Evolutionary conservation across 1,140 invertebrate species (phyloP).

Genomic region (Magallana gigas): DNA sequence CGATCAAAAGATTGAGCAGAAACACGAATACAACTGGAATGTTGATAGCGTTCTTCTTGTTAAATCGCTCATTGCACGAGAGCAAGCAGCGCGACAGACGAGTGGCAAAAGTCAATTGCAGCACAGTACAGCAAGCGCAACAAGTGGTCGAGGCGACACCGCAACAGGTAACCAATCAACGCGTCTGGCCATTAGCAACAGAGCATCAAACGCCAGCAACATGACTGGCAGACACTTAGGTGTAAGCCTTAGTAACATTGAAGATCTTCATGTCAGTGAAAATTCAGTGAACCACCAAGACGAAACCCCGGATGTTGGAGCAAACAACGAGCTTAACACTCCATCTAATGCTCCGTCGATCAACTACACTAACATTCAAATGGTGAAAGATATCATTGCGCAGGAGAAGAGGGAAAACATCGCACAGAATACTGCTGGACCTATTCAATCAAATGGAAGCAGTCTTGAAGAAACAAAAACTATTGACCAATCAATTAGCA

Average conservation of each 20-base stretch:
- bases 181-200: too few relatives aligned
- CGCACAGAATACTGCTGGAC: background rate
- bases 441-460: background rate
- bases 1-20: background rate
- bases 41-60: background rate
- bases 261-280: background rate
- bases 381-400: background rate
- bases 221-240: background rate
- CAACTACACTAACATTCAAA: conserved; percentile 7
- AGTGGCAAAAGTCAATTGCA: background rate
- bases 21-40: background rate
- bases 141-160: background rate
- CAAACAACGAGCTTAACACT: background rate
- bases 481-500: background rate
- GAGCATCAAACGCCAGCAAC: background rate
- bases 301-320: background rate
- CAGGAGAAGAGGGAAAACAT: background rate
- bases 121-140: background rate
- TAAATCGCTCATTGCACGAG: background rate
- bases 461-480: background rate
- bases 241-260: background rate
- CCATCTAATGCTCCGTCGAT: background rate
- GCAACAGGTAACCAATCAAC: background rate
- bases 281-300: background rate
- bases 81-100: background rate